Base-by-base conservation (phyloP, 2,113 vertebrate genomes). In the Vidua macroura region DNA sequence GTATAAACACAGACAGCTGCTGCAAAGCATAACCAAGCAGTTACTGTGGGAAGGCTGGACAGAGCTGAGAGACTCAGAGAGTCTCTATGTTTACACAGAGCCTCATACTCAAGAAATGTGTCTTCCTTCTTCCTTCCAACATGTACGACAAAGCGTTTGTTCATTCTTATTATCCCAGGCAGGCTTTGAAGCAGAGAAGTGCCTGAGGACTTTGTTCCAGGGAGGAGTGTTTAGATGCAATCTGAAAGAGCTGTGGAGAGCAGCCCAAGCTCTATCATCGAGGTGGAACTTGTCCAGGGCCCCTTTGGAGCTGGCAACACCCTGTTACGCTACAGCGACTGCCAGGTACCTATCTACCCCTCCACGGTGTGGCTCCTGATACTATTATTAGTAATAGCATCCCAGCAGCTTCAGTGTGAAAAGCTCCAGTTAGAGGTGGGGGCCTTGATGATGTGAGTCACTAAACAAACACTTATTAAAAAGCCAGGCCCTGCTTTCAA, bases 131-230 rank as follows among this genome's bases (percentile, higher is more conserved):
- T 73, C 78, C 72, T 88, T 86, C 82, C 79, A 90, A 58, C 44
- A 13, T 56, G 21, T 4, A 75, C n/a, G 39, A 94, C 92, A 83
- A 92, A 94, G 82, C 2, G 0, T 96, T 92, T 96, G 92, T 92
- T 96, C 89, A 43, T 64, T 95, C 88, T 72, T 90, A 95, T 92
- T 94, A 93, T 94, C 62, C 64, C 64, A 83, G 83, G 52, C 35
- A 8, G 66, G 69, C 95, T 96, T 97, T 96, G 95, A 96, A 96
- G 93, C 76, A 56, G 76, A 86, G 69, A 93, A 96, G 25, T 46
- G 94, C 96, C 95, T 83, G 80, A 94, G 94, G 95, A 96, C 94
- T 97, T 97, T 96, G 96, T 97, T 96, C 94, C 90, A 90, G 95
- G 94, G 93, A 96, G 94, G 94, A 94, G 93, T 88, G 83, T 93